Evolutionary conservation across 2,113 vertebrate species (phyloP).

Genomic region (Speoplatyrhinus poulsoni): DNA sequence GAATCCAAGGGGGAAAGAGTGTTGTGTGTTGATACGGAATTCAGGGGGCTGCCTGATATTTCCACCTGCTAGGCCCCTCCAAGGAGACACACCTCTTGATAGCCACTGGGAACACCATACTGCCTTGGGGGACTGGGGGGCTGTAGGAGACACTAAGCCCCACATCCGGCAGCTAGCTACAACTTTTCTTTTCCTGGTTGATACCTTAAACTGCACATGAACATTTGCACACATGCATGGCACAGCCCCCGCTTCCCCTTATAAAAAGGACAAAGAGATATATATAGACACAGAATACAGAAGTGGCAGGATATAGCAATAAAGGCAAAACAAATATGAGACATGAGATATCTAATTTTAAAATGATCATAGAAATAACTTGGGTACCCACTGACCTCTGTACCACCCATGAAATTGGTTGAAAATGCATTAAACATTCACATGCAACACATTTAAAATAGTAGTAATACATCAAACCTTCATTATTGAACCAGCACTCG

Average conservation of each 20-base stretch:
- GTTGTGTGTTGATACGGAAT: slow-evolving; percentile 58
- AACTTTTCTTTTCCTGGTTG: slow-evolving; percentile 18
- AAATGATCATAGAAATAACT: slow-evolving; percentile 44
- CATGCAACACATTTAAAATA: slow-evolving; percentile 32
- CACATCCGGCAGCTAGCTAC: slow-evolving; percentile 26
- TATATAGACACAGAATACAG: neutral
- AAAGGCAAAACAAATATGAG: slow-evolving; percentile 20
- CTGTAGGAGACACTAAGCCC: slow-evolving; percentile 36
- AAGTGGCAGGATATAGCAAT: no score
- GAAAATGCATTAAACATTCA: slow-evolving; percentile 44
- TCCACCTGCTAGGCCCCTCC: slow-evolving; percentile 63
- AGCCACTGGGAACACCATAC: slow-evolving; percentile 7
- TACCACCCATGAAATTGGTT: slow-evolving; percentile 31
- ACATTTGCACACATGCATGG: slow-evolving; percentile 6
- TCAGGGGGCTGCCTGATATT: slow-evolving; percentile 45
- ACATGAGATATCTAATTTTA: slow-evolving; percentile 47
- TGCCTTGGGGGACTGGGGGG: slow-evolving; percentile 6
- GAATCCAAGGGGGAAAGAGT: slow-evolving; percentile 27
- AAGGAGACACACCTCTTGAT: slow-evolving; percentile 48
- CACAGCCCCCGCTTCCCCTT: no score
- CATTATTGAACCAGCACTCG: slow-evolving; percentile 15
- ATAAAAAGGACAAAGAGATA: slow-evolving; percentile 8
- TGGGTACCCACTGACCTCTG: slow-evolving; percentile 19
- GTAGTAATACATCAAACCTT: slow-evolving; percentile 39
- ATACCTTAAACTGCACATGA: neutral